Conservation (phyloP, 2,888 invertebrate species). For the Pardosa pseudoannulata region DNA sequence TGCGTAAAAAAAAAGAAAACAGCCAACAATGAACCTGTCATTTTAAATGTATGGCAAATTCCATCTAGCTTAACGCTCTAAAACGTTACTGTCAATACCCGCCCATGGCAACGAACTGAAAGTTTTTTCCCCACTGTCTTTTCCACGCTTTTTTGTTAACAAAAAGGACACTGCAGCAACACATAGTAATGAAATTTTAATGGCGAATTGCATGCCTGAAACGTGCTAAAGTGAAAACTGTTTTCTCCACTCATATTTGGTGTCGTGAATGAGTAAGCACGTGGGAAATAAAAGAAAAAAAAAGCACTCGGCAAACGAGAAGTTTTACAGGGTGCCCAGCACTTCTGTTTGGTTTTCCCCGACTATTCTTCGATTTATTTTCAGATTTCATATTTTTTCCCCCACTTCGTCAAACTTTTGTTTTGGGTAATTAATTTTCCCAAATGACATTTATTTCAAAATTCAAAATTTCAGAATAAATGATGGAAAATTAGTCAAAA, state of each 20-base stretch:
- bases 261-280: not conserved
- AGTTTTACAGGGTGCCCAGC: too few relatives aligned
- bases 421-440: too few relatives aligned
- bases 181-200: slow-evolving; percentile 14
- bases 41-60: too few relatives aligned
- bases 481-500: too few relatives aligned
- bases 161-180: not conserved
- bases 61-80: not conserved
- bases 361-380: too few relatives aligned
- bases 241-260: not conserved
- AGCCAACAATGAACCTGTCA: too few relatives aligned
- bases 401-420: too few relatives aligned
- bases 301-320: not conserved
- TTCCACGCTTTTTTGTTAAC: not conserved
- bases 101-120: not conserved
- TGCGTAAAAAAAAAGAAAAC: too few relatives aligned
- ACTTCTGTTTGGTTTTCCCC: too few relatives aligned
- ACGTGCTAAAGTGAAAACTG: not conserved
- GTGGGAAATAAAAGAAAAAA: not conserved
- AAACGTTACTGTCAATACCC: not conserved
- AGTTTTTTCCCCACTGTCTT: not conserved
- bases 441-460: too few relatives aligned
- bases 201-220: not conserved
- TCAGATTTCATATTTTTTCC: too few relatives aligned
- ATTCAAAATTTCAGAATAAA: too few relatives aligned